Evolutionary conservation across 2,888 invertebrate genomes (phyloP).

Genomic region (Leistus spinibarbis): DNA sequence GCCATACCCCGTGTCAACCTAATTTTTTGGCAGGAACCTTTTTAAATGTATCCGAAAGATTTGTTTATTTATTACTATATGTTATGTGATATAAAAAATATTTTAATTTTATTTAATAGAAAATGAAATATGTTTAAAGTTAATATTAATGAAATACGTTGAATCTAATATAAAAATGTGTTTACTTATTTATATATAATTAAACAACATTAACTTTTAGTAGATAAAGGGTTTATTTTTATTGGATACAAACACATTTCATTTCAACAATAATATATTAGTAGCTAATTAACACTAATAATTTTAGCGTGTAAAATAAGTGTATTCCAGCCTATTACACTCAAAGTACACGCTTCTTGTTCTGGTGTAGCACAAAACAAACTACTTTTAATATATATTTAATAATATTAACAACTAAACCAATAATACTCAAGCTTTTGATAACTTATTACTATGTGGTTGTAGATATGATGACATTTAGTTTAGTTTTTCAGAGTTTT

Average conservation of each 20-base stretch:
- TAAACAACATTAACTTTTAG: slow-evolving; percentile 19
- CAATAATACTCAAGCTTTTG: background rate
- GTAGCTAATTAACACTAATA: background rate
- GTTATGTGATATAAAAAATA: background rate
- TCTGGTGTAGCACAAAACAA: background rate
- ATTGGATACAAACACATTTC: slow-evolving; percentile 18
- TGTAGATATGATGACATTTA: slow-evolving; percentile 17
- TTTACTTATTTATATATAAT: background rate
- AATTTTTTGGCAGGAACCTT: slow-evolving; percentile 61
- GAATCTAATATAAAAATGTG: background rate
- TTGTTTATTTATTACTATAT: background rate
- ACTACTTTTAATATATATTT: background rate
- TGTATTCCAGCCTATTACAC: slow-evolving; percentile 31
- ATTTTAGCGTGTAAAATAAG: slow-evolving; percentile 3
- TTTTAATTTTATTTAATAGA: background rate
- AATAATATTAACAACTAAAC: background rate
- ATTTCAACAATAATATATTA: background rate
- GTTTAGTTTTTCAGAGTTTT: slow-evolving; percentile 25
- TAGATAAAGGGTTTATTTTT: slow-evolving; percentile 14
- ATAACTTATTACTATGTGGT: slow-evolving; percentile 1
- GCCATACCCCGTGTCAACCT: slow-evolving; percentile 68
- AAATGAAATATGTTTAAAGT: background rate
- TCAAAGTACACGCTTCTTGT: slow-evolving; percentile 5
- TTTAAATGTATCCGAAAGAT: slow-evolving; percentile 11
- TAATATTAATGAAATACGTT: background rate